A percentile compares a stretch with the other conserved stretches of the same genome.
These are phyloP conservation scores for Catotricha subobsoleta DNA, from an alignment of 2,888 invertebrate genomes.

Conservation along the genomic window DNA sequence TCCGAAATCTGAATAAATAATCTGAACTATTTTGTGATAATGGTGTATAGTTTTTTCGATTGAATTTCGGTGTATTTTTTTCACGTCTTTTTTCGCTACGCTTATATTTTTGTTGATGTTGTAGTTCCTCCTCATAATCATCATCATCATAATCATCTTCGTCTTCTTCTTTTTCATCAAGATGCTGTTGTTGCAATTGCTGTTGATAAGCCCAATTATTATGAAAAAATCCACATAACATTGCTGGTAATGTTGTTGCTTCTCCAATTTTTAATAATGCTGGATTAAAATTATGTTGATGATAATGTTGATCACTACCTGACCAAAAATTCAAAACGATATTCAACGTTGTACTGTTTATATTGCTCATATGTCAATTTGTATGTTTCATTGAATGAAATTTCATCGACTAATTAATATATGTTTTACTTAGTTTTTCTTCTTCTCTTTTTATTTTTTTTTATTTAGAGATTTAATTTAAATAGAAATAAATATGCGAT, in stretches of 20 bases:
- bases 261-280: constrained; percentile 20
- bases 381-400: too few relatives aligned
- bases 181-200: neutral
- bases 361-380: too few relatives aligned
- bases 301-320: too few relatives aligned
- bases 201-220: neutral
- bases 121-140: constrained; percentile 1
- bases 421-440: too few relatives aligned
- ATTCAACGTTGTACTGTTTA: too few relatives aligned
- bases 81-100: constrained; percentile 1
- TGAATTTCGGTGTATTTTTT: constrained; percentile 3
- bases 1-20: neutral
- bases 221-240: constrained; percentile 21
- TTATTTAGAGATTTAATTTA: too few relatives aligned
- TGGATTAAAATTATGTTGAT: constrained; percentile 12
- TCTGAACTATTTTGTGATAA: neutral
- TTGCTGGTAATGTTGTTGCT: constrained; percentile 29
- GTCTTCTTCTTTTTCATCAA: neutral
- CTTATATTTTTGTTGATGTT: neutral
- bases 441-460: too few relatives aligned
- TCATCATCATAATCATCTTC: neutral
- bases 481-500: too few relatives aligned
- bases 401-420: too few relatives aligned
- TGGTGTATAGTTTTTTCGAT: constrained; percentile 4
- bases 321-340: too few relatives aligned